Evolutionary conservation across 2,888 invertebrate species (phyloP).

Genomic region (Microctonus brassicae): DNA sequence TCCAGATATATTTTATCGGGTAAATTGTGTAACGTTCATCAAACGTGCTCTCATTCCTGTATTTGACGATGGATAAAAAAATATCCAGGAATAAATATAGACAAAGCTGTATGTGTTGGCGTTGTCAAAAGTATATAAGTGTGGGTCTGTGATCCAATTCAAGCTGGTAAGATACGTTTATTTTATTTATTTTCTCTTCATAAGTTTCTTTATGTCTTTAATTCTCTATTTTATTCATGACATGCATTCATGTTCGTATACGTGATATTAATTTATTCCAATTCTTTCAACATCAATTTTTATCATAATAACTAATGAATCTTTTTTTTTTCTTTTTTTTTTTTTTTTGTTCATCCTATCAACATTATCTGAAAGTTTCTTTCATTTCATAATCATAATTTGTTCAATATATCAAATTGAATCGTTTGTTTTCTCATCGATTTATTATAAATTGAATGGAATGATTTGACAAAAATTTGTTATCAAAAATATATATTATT

Average conservation of each 20-base stretch:
- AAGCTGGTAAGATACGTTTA: neutral
- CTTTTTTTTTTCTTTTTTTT: neutral
- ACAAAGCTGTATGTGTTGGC: neutral
- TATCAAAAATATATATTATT: neutral
- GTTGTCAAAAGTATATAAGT: neutral
- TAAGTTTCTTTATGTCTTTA: neutral
- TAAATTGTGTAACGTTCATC: neutral
- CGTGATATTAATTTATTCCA: neutral
- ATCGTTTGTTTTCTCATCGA: too few species aligned
- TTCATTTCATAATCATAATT: too few species aligned
- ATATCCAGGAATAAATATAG: neutral
- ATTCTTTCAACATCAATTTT: neutral
- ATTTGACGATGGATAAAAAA: neutral
- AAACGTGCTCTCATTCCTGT: neutral
- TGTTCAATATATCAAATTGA: too few species aligned
- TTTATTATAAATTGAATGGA: neutral
- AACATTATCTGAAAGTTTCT: too few species aligned
- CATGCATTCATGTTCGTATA: too few species aligned
- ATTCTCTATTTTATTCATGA: neutral
- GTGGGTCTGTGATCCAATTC: neutral
- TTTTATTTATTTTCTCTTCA: neutral
- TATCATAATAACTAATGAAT: neutral
- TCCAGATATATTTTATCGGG: neutral
- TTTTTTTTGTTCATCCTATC: too few species aligned
- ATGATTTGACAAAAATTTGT: neutral